Evolutionary conservation across 2,113 vertebrate species (phyloP).

Genomic region (Sterrhoptilus dennistouni): DNA sequence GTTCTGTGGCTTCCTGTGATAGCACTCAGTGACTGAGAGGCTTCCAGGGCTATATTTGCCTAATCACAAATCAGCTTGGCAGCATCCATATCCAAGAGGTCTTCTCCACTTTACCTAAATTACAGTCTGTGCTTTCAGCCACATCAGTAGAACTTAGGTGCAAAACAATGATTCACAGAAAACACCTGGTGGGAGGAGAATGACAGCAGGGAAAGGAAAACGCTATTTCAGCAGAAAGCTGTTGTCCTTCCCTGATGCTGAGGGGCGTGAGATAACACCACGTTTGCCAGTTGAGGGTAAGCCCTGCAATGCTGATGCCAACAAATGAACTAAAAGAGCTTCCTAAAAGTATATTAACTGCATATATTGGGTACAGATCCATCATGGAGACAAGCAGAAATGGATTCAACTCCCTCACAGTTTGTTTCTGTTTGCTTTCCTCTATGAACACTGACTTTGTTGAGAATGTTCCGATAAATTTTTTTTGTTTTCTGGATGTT

Average conservation of each 20-base stretch:
- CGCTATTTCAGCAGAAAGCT: not conserved
- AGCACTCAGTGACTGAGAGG: not conserved
- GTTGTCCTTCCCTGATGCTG: not conserved
- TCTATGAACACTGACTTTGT: not conserved
- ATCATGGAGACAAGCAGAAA: not conserved
- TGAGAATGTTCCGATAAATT: not conserved
- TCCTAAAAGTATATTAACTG: not conserved
- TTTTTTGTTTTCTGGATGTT: not conserved
- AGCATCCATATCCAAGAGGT: not conserved
- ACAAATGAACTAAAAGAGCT: not conserved
- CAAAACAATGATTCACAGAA: not conserved
- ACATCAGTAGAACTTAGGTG: not conserved
- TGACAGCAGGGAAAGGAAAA: not conserved
- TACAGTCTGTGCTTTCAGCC: not conserved
- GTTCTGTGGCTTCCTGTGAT: not conserved
- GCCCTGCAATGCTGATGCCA: not conserved
- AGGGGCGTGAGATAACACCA: not conserved
- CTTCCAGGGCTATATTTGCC: not conserved
- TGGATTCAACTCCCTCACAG: not conserved
- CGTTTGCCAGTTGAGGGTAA: not conserved
- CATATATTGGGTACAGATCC: not conserved
- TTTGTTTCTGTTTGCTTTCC: not conserved
- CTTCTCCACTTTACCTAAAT: not conserved
- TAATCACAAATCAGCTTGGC: not conserved
- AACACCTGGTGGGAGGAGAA: not conserved